phyloP scores from a whole-genome alignment of 2,888 invertebrate species.

The Charanyca ferruginea region DNA sequence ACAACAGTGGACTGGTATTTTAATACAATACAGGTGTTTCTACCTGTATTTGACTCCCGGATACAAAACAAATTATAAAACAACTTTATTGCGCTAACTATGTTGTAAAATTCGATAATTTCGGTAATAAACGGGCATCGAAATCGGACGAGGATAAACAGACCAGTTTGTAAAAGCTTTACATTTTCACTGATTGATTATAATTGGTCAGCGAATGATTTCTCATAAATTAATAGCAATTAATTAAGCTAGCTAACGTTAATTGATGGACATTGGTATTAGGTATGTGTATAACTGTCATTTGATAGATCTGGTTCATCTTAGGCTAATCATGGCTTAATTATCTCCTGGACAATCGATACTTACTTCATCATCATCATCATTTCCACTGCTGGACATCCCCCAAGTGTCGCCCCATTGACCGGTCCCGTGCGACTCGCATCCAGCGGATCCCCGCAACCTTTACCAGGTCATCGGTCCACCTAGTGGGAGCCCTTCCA shows the following conservation, averaged over 20 bases:
- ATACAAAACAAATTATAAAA: slow-evolving; percentile 11
- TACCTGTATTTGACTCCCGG: slow-evolving; percentile 20
- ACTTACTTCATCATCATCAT: no score
- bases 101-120: slow-evolving; percentile 32
- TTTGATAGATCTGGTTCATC: background rate
- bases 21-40: slow-evolving; percentile 7
- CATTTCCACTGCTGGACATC: no score
- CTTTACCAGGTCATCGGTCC: no score
- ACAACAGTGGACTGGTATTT: background rate
- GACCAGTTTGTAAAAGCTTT: slow-evolving; percentile 21
- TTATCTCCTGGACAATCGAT: no score
- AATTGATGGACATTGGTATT: slow-evolving; percentile 20
- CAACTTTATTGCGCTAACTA: slow-evolving; percentile 40
- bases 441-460: no score
- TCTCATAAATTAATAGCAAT: slow-evolving; percentile 27
- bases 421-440: no score
- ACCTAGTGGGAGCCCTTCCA: no score
- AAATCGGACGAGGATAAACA: slow-evolving; percentile 8
- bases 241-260: slow-evolving; percentile 16
- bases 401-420: no score
- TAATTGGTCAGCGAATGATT: slow-evolving; percentile 32
- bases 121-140: slow-evolving; percentile 10
- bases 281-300: background rate
- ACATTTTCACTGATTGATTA: slow-evolving; percentile 45
- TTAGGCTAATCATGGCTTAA: background rate